Percentiles rank a stretch among this genome's conserved stretches.
These are phyloP conservation scores for Galemys pyrenaicus DNA, from an alignment of 2,113 vertebrate species.

Conservation along the genomic window DNA sequence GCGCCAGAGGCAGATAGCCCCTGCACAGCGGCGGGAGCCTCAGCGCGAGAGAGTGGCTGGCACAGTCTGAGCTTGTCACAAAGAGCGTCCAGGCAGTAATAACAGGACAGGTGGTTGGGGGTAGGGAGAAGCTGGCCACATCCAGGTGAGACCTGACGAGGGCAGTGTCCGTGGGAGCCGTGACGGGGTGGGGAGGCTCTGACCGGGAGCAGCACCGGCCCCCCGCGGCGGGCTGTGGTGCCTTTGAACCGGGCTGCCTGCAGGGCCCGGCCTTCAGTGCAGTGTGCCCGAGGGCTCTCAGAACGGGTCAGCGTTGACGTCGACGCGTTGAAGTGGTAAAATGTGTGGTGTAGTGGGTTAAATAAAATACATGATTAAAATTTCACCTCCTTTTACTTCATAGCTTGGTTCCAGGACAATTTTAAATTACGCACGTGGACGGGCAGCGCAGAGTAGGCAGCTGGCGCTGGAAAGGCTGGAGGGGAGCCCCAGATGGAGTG, in stretches of 20 bases:
- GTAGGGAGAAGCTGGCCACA: not conserved
- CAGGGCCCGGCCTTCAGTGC: fast-evolving
- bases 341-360: not conserved
- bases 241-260: too few relatives aligned
- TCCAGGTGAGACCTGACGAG: not conserved
- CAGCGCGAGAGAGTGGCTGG: not conserved
- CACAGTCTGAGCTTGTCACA: too few relatives aligned
- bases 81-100: not conserved
- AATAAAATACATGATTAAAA: not conserved
- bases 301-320: not conserved
- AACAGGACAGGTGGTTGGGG: not conserved
- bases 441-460: not conserved
- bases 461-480: not conserved
- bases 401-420: not conserved
- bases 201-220: too few relatives aligned
- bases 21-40: not conserved
- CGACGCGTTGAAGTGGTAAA: not conserved
- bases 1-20: fast-evolving
- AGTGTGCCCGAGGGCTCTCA: not conserved
- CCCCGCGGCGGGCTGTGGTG: too few relatives aligned
- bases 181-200: too few relatives aligned
- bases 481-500: too few relatives aligned
- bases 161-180: too few relatives aligned
- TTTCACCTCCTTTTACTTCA: not conserved
- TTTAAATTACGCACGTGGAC: fast-evolving